A percentile compares a stretch with the other conserved stretches of the same genome.
Evolutionary conservation across 1,140 invertebrate species (phyloP).

Genomic region (Brachionus asplanchnoidis): DNA sequence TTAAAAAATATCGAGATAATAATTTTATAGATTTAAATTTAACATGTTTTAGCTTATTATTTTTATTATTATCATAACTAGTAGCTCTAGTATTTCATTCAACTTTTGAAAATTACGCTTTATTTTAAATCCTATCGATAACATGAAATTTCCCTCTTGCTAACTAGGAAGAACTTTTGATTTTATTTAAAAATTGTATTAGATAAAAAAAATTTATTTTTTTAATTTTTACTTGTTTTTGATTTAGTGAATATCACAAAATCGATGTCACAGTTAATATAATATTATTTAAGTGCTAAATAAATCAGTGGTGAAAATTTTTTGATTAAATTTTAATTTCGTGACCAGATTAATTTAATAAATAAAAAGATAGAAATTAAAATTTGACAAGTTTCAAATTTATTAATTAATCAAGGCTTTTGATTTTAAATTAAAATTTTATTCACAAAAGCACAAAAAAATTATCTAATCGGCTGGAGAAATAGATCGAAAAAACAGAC

Average conservation of each 20-base stretch:
- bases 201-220: too few species aligned
- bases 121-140: too few species aligned
- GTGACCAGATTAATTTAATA: background rate
- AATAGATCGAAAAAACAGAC: background rate
- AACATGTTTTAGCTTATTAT: too few species aligned
- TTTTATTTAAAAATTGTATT: too few species aligned
- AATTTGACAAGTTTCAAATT: background rate
- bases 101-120: too few species aligned
- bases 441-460: background rate
- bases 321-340: background rate
- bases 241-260: background rate
- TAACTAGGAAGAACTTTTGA: too few species aligned
- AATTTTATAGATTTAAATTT: too few species aligned
- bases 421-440: background rate
- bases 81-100: too few species aligned
- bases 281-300: background rate
- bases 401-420: background rate
- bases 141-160: too few species aligned
- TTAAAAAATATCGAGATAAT: too few species aligned
- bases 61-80: too few species aligned
- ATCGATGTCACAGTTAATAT: too few species aligned
- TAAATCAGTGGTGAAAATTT: background rate
- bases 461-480: slow-evolving; percentile 15
- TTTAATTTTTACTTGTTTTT: background rate
- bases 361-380: background rate